A percentile compares a stretch with the other conserved stretches of the same genome.
Conservation (phyloP, 2,797 vertebrate species). For the Lepilemur ruficaudatus region DNA sequence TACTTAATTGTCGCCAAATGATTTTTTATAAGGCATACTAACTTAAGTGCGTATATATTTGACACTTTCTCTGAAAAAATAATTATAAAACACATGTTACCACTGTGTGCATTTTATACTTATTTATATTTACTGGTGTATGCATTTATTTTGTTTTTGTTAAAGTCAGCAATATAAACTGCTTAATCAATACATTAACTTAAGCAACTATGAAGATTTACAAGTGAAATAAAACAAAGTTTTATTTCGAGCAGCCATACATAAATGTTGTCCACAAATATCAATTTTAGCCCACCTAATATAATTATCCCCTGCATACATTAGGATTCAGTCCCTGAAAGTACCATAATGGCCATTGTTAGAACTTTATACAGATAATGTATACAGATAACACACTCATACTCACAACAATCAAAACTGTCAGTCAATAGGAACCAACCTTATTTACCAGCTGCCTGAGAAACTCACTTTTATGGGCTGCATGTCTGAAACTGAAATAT, state of each 20-base stretch:
- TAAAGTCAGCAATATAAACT: not conserved
- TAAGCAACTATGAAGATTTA: not conserved
- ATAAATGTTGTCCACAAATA: not conserved
- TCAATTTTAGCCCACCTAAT: not conserved
- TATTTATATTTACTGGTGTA: not conserved
- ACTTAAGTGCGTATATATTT: not conserved
- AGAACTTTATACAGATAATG: not conserved
- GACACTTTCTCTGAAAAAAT: not conserved
- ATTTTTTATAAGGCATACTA: not conserved
- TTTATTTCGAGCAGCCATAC: not conserved
- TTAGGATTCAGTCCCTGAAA: not conserved
- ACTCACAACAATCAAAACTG: not conserved
- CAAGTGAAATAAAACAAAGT: not conserved
- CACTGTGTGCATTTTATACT: not conserved
- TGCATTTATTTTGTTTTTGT: slow-evolving; percentile 26
- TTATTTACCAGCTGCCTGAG: not conserved
- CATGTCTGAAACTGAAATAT: not conserved
- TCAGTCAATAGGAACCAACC: not conserved
- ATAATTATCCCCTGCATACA: not conserved
- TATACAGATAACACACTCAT: not conserved
- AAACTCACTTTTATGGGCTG: not conserved
- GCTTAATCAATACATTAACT: not conserved
- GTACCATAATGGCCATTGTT: not conserved
- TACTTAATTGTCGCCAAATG: slow-evolving; percentile 4
- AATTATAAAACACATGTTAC: not conserved